phyloP scores from a whole-genome alignment of 2,797 vertebrate species.

The Lateolabrax maculatus region DNA sequence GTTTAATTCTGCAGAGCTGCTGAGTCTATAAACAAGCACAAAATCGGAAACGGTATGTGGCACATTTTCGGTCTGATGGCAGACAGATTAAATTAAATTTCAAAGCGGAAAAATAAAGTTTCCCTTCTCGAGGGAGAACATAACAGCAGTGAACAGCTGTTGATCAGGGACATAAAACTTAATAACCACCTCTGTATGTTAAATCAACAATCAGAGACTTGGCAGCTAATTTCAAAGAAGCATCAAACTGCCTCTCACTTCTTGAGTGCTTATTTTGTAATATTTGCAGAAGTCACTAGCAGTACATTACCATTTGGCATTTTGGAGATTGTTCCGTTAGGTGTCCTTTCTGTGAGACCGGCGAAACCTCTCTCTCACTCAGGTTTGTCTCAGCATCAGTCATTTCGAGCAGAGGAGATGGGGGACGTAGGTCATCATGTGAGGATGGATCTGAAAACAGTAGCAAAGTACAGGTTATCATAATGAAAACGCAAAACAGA shows the following conservation, averaged over 20 bases:
- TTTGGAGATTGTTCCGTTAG: neutral
- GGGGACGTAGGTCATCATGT: neutral
- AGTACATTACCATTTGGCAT: slow-evolving; percentile 27
- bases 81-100: neutral
- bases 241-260: neutral
- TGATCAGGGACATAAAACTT: neutral
- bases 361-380: neutral
- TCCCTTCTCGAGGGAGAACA: neutral
- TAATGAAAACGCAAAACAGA: neutral
- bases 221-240: neutral
- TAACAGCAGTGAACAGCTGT: neutral
- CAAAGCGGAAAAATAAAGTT: neutral
- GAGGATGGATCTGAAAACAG: slow-evolving; percentile 66
- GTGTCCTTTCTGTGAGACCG: neutral
- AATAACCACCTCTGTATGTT: neutral
- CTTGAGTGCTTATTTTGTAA: neutral
- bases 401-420: slow-evolving; percentile 50
- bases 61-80: neutral
- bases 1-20: no score
- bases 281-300: neutral
- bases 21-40: slow-evolving; percentile 14
- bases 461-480: neutral
- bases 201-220: neutral
- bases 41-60: no score
- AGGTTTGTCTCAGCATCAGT: slow-evolving; percentile 21